Evolutionary conservation across 2,888 invertebrate species (phyloP), one percentile per base, ranked within the genome.

Genomic region (Drosophila vallismaia): DNA sequence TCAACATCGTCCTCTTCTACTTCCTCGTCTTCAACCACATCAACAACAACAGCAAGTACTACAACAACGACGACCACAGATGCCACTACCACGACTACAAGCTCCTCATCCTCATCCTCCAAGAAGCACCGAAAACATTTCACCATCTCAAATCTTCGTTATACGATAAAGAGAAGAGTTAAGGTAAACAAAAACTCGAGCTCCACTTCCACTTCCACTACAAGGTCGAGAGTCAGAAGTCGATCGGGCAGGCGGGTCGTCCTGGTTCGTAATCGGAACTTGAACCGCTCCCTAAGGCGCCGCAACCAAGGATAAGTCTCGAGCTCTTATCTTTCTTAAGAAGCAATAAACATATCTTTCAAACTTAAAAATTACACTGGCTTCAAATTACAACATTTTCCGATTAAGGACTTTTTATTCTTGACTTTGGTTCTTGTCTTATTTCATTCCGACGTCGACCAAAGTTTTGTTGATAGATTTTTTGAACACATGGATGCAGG

Each of bases 341-440:
- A 31, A 40, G 60, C 60, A 62, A 62, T 59, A 62, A 62, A 55
- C 44, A 9, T 1, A 10, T 1, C 10, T 4, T 4, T 1, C 19
- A 1, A 24, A 44, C 19, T 3, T 4, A 19, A 6, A 42, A 19
- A 2, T 19, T 19, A 19, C 19, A 19, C 19, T 19, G 19, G 19
- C 19, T 19, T 19, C 19, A 19, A 19, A 19, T 19, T 19, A 19
- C 2, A 2, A 19, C 19, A 19, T 19, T 1, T 19, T 19, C 1
- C 2, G 19, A 19, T 19, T 19, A 2, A 19, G 19, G 2, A 19
- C 1, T 19, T 19, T 19, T 19, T 19, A 19, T 19, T 19, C 19
- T 19, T 19, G 19, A 19, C 19, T 19, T 19, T 19, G 19, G 2
- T 1, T 19, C 19, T 19, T 19, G 19, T 19, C 19, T 2, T 2